These are phyloP conservation scores for Lepidonotus clava DNA, from an alignment of 2,888 invertebrate species.

Conservation along the genomic window DNA sequence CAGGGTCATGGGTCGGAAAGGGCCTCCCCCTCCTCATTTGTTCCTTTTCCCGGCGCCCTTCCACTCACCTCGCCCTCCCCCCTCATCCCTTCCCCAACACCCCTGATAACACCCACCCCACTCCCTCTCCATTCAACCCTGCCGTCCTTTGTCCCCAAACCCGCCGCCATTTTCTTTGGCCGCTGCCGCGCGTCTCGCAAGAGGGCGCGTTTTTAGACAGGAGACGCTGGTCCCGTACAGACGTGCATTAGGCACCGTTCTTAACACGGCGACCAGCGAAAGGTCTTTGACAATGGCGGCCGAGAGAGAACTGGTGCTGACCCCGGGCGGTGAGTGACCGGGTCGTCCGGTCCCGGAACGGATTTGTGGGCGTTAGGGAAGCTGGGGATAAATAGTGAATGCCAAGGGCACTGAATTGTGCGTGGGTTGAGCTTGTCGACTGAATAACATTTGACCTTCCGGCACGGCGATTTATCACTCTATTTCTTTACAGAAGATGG, in stretches of 20 bases:
- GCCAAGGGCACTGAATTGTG: no score
- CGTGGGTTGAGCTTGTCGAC: no score
- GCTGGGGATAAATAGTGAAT: neutral
- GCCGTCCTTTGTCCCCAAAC: neutral
- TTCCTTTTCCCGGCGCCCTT: neutral
- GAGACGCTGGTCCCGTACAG: neutral
- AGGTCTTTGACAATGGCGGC: neutral
- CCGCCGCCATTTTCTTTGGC: neutral
- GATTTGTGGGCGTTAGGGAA: neutral
- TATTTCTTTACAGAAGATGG: no score
- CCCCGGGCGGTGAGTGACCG: slow-evolving; percentile 4
- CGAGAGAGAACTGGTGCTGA: neutral
- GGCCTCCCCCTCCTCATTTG: neutral
- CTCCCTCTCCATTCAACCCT: neutral
- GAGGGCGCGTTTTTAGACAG: neutral
- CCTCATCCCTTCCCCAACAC: neutral
- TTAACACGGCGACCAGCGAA: neutral
- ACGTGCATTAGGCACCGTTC: neutral
- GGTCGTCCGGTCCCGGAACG: neutral
- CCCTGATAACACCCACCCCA: neutral
- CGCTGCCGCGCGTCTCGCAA: neutral
- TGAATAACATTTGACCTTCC: no score
- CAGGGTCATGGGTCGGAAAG: neutral
- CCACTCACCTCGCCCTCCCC: neutral
- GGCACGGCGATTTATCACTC: no score